Evolutionary conservation across 23 tunicate genomes (phyloP).

Genomic region (Botrylloides violaceus): DNA sequence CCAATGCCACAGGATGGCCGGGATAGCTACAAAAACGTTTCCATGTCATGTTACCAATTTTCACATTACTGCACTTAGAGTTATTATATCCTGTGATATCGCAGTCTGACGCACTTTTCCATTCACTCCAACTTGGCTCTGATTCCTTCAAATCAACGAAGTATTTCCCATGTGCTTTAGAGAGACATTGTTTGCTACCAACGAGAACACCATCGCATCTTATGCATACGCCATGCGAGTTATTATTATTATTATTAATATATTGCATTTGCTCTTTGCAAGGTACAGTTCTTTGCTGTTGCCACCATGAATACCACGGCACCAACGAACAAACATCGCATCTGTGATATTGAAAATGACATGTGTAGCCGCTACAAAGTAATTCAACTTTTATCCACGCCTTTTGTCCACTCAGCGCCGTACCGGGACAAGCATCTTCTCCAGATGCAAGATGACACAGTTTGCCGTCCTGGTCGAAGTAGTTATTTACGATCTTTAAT

Average conservation of each 20-base stretch:
- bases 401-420: neutral
- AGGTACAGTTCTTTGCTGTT: neutral
- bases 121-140: constrained; percentile 9
- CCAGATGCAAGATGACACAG: constrained; percentile 3
- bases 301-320: neutral
- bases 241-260: neutral
- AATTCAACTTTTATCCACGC: neutral
- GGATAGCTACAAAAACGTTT: constrained; percentile 1
- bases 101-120: constrained; percentile 2
- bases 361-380: neutral
- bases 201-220: constrained; percentile 6
- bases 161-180: neutral
- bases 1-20: neutral
- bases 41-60: constrained; percentile 1
- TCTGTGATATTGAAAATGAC: constrained; percentile 10
- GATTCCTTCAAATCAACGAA: neutral
- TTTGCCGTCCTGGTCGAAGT: neutral
- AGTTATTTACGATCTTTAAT: neutral
- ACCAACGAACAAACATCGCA: constrained; percentile 3
- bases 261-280: neutral
- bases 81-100: too few species aligned
- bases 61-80: too few species aligned
- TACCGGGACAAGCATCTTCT: neutral
- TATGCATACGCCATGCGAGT: neutral
- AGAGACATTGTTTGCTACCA: neutral